Evolutionary conservation across 2,113 vertebrate genomes (phyloP), one percentile per base, ranked within the genome.

Genomic region (Pedionomus torquatus): DNA sequence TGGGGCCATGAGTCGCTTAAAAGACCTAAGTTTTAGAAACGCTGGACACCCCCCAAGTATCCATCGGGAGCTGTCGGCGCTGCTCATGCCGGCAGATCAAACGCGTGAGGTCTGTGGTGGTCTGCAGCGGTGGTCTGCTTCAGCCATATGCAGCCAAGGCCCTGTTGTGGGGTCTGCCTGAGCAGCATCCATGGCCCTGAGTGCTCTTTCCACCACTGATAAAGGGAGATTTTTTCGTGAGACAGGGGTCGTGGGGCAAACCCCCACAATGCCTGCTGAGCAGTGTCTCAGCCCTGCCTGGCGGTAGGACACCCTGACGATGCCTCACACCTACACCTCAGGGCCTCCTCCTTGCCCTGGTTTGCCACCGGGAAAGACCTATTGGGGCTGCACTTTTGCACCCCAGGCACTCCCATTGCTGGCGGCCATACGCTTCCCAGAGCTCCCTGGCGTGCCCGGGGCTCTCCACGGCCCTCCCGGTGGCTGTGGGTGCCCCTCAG

Each of bases 391-490:
- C 3, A 4, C 13, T 44, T 28, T 14, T 79, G 61, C 35, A 15
- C 31, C 39, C 25, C 11, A 3, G 30, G 12, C 19, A 33, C n/a
- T 55, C 25, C 65, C 70, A 49, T 7, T 17, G 0, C 1, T 0
- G 21, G 11, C 2, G 7, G 17, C n/a, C 8, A 2, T 3, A 54
- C 33, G 48, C 15, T 70, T 48, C 64, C 17, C 1, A 4, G 61
- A 13, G 19, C 2, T 2, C 28, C 17, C 13, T 0, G 1, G 35
- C 72, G 30, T 1, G 3, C 20, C 5, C 1, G 0, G 18, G 46
- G 31, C 41, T 24, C 1, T 8, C 26, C 75, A 30, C 11, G 4
- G 3, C 13, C 30, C 39, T 77, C 21, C 17, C 10, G 0, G 0
- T 2, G 17, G 37, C 21, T 52, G 24, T 0, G 2, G 15, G 39